phyloP scores from a whole-genome alignment of 2,888 invertebrate species.

The Amiota mariae region DNA sequence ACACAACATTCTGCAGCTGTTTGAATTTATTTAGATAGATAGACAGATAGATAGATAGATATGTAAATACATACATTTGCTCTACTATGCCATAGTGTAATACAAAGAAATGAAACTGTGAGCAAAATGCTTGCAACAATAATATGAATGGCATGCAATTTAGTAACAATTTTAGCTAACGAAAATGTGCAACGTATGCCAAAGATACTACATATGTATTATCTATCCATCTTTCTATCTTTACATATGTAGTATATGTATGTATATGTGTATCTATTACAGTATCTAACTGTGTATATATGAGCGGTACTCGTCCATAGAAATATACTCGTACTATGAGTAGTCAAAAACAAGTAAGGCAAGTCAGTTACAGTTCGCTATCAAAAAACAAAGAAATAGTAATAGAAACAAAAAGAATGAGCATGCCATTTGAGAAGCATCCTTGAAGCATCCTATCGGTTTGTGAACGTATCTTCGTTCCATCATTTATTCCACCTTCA shows the following conservation, averaged over 20 bases:
- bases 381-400: neutral
- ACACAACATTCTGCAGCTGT: slow-evolving; percentile 18
- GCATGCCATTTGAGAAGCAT: neutral
- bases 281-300: neutral
- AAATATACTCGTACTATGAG: neutral
- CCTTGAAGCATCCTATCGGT: neutral
- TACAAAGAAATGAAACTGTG: slow-evolving; percentile 1
- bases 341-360: slow-evolving; percentile 6
- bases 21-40: neutral
- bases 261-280: neutral
- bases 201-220: neutral
- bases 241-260: neutral
- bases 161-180: slow-evolving; percentile 27
- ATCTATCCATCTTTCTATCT: neutral
- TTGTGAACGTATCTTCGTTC: too few species aligned
- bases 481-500: too few species aligned
- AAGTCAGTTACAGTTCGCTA: neutral
- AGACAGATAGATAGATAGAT: neutral
- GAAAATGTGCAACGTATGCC: slow-evolving; percentile 30
- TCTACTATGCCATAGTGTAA: neutral
- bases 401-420: neutral
- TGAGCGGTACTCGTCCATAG: slow-evolving; percentile 1
- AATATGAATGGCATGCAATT: slow-evolving; percentile 28
- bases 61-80: neutral
- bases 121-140: slow-evolving; percentile 12